These are phyloP conservation scores for Rhopilema esculentum DNA, from an alignment of 30 jellyfish, hydroid and myxozoan genomes.

Conservation along the genomic window DNA sequence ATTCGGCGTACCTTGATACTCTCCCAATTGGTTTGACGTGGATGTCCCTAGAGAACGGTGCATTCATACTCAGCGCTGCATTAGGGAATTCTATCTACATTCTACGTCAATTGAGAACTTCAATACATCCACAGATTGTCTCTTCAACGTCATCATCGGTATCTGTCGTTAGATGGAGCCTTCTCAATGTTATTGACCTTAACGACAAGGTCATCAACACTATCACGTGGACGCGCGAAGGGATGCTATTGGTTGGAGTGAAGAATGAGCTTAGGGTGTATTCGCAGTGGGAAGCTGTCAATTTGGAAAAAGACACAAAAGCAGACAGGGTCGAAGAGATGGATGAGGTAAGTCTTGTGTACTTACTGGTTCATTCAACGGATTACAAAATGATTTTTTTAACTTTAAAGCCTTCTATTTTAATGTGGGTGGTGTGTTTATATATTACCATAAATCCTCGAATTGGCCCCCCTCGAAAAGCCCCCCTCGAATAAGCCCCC, in stretches of 20 bases:
- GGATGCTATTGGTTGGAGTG: conserved; percentile 95
- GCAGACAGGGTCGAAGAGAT: not conserved
- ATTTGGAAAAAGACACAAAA: conserved; percentile 10
- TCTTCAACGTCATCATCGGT: conserved; percentile 61
- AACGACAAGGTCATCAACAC: conserved; percentile 74
- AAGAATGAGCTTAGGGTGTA: conserved; percentile 93
- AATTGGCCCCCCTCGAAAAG: no score
- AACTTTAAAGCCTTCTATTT: no score
- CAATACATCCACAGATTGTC: conserved; percentile 44
- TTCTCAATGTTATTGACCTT: conserved; percentile 66
- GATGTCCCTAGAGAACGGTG: conserved; percentile 95
- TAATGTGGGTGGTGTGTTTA: no score
- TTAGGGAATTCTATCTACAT: conserved; percentile 62
- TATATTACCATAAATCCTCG: no score
- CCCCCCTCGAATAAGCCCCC: no score
- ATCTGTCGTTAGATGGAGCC: conserved; percentile 73
- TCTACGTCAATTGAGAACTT: conserved; percentile 40
- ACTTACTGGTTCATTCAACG: not conserved
- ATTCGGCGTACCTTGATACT: conserved; percentile 32
- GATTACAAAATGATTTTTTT: no score
- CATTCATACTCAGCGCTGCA: conserved; percentile 87
- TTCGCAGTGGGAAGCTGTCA: conserved; percentile 95
- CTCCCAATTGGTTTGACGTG: conserved; percentile 85
- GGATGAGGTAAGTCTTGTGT: conserved; percentile 50
- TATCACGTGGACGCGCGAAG: conserved; percentile 97